phyloP scores from a whole-genome alignment of 2,797 vertebrate species.

The Bovichtus variegatus region DNA sequence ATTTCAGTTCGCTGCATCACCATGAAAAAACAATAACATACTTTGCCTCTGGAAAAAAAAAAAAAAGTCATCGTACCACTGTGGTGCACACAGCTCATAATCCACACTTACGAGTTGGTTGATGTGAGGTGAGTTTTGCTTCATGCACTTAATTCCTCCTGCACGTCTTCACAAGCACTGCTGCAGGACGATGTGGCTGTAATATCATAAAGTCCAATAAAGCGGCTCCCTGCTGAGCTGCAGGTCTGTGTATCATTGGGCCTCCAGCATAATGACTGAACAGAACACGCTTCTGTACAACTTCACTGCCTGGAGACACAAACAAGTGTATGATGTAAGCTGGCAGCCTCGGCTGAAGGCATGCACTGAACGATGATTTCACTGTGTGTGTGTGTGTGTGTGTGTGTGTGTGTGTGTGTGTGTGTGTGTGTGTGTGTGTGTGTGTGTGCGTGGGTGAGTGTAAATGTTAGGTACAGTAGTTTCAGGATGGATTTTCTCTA shows the following conservation, averaged over 20 bases:
- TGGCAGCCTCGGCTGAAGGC: slow-evolving; percentile 19
- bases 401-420: background rate
- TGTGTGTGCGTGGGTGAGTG: background rate
- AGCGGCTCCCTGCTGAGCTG: slow-evolving; percentile 10
- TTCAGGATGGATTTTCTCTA: background rate
- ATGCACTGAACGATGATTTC: background rate
- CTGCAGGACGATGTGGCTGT: slow-evolving; percentile 2
- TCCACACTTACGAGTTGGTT: background rate
- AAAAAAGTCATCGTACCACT: no score
- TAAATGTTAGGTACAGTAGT: background rate
- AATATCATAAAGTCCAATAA: slow-evolving; percentile 19
- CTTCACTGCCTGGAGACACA: slow-evolving; percentile 18
- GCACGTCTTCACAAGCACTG: background rate
- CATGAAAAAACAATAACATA: no score
- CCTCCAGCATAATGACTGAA: slow-evolving; percentile 11
- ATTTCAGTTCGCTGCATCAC: background rate
- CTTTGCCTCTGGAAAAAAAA: background rate
- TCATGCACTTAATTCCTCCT: background rate
- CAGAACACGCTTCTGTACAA: slow-evolving; percentile 3
- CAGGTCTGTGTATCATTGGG: slow-evolving; percentile 26
- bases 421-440: background rate
- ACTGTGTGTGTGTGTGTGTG: background rate
- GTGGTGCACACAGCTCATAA: background rate
- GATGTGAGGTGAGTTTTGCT: background rate
- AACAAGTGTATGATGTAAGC: slow-evolving; percentile 15